A percentile compares a stretch with the other conserved stretches of the same genome.
phyloP scores from a whole-genome alignment of 1,140 invertebrate species.

The Dendrolimus kikuchii region DNA sequence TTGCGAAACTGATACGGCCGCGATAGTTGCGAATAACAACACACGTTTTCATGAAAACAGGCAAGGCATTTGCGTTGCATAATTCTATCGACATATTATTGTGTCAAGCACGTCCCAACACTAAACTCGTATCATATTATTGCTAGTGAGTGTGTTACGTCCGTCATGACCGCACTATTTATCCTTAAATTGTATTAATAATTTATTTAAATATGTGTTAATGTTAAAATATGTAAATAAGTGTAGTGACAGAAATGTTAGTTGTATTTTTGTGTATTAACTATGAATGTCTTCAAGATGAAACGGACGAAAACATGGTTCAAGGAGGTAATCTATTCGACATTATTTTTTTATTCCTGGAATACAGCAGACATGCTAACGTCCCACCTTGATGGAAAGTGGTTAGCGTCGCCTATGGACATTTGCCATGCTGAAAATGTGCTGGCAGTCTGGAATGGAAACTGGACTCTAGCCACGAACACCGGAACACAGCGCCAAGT shows the following conservation, averaged over 20 bases:
- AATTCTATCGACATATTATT: too few species aligned
- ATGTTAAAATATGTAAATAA: neutral
- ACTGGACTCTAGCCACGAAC: neutral
- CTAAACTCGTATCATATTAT: too few species aligned
- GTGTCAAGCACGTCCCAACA: too few species aligned
- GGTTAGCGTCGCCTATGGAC: too few species aligned
- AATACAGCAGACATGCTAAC: too few species aligned
- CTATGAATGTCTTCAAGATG: constrained; percentile 20
- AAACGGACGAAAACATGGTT: constrained; percentile 28
- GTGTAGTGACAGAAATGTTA: constrained; percentile 1
- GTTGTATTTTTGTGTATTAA: neutral
- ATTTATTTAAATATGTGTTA: neutral
- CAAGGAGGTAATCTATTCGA: constrained; percentile 18
- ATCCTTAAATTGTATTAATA: neutral
- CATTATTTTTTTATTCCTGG: too few species aligned
- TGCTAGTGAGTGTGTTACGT: neutral
- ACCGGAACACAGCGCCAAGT: too few species aligned
- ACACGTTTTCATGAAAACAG: too few species aligned
- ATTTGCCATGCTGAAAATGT: neutral
- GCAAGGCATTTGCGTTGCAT: too few species aligned
- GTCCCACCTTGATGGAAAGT: too few species aligned
- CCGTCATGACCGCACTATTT: neutral
- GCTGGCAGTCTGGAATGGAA: neutral
- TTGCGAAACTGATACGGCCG: too few species aligned
- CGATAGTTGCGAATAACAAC: too few species aligned